Percentiles rank a stretch among this genome's conserved stretches.
phyloP scores from a whole-genome alignment of 2,113 vertebrate genomes.

The Tachycineta bicolor region DNA sequence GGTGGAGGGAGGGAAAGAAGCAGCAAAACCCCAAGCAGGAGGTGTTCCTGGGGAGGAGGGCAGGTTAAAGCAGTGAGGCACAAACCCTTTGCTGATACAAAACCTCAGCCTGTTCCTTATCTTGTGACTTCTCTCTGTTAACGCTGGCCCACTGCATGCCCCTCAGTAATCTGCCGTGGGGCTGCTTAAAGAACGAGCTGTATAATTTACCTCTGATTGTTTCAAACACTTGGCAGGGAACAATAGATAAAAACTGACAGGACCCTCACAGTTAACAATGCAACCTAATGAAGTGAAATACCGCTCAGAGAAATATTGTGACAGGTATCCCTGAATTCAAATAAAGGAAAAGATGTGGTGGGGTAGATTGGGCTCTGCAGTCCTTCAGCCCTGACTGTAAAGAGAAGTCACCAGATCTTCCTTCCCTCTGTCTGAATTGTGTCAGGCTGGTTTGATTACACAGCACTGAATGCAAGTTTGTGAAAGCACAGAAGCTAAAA shows the following conservation, averaged over 20 bases:
- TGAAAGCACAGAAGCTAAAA: neutral
- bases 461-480: neutral
- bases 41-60: neutral
- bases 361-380: neutral
- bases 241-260: conserved; percentile 58
- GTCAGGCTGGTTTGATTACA: neutral
- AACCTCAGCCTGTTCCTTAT: neutral
- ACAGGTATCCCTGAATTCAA: neutral
- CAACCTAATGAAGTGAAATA: conserved; percentile 42
- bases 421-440: neutral
- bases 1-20: neutral
- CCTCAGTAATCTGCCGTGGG: neutral
- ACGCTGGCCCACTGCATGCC: neutral
- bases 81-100: neutral
- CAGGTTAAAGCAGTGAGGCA: neutral
- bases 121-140: neutral
- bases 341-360: neutral
- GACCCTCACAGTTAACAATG: conserved; percentile 45
- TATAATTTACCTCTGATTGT: conserved; percentile 14
- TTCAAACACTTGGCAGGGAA: conserved; percentile 39
- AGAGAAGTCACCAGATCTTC: neutral
- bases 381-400: neutral
- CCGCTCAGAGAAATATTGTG: conserved; percentile 42
- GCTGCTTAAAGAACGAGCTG: conserved; percentile 5
- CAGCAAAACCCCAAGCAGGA: neutral